Evolutionary conservation across 2,797 vertebrate genomes (phyloP).

Genomic region (Anolis apletophallus): DNA sequence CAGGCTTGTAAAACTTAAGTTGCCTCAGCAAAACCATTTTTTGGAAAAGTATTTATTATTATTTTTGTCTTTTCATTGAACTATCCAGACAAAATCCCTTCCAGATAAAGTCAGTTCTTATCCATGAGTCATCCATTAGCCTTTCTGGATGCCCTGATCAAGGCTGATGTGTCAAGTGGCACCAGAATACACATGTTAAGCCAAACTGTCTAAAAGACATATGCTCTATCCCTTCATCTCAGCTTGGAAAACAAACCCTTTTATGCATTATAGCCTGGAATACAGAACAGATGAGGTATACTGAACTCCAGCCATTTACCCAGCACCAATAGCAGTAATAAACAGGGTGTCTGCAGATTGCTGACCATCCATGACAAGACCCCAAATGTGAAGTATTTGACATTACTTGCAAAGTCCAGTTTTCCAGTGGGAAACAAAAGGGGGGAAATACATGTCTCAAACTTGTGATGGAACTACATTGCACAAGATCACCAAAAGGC

Average conservation of each 20-base stretch:
- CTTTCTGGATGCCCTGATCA: constrained; percentile 45
- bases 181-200: constrained; percentile 59
- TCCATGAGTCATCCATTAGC: constrained; percentile 56
- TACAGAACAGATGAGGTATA: constrained; percentile 42
- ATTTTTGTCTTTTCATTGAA: constrained; percentile 32
- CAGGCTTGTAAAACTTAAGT: constrained; percentile 35
- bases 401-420: not conserved
- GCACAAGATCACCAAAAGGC: not conserved
- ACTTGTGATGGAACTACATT: not conserved
- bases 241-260: constrained; percentile 51
- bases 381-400: not conserved
- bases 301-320: constrained; percentile 50
- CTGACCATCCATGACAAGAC: not conserved
- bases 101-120: constrained; percentile 35
- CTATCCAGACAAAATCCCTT: constrained; percentile 32
- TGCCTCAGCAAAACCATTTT: constrained; percentile 22
- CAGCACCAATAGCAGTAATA: constrained; percentile 26
- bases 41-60: constrained; percentile 3
- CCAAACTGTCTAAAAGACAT: constrained; percentile 52
- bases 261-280: constrained; percentile 51
- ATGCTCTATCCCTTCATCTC: constrained; percentile 49
- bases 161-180: constrained; percentile 56
- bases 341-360: not conserved
- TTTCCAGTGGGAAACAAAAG: too few species aligned
- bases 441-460: not conserved